phyloP scores from a whole-genome alignment of 2,797 vertebrate species.

The Myoxocephalus aenaeus region DNA sequence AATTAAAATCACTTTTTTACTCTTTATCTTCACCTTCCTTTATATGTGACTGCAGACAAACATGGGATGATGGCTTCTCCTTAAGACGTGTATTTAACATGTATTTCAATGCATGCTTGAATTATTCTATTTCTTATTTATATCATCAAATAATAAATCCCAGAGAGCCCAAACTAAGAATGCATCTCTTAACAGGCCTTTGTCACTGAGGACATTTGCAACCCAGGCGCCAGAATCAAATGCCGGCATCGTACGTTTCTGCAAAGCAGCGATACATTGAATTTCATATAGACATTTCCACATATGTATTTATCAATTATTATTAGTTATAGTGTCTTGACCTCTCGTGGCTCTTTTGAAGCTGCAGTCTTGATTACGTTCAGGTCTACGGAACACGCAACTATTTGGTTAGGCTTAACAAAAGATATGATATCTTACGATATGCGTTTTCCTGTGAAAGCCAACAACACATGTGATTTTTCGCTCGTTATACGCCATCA shows the following conservation, averaged over 20 bases:
- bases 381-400: background rate
- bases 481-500: background rate
- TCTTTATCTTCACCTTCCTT: background rate
- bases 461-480: background rate
- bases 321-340: background rate
- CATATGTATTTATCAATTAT: background rate
- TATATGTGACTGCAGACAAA: background rate
- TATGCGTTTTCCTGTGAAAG: background rate
- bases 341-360: background rate
- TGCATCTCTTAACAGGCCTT: background rate
- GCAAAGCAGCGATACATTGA: background rate
- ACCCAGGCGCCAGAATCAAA: background rate
- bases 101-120: background rate
- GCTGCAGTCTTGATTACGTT: background rate
- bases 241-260: background rate
- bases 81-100: background rate
- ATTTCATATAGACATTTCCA: background rate
- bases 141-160: background rate
- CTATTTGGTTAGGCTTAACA: background rate
- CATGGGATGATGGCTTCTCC: background rate
- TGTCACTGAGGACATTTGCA: background rate
- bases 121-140: slow-evolving; percentile 1
- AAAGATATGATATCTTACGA: background rate
- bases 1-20: background rate
- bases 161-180: background rate